phyloP scores from a whole-genome alignment of 2,888 invertebrate species.

The Thecophora atra region DNA sequence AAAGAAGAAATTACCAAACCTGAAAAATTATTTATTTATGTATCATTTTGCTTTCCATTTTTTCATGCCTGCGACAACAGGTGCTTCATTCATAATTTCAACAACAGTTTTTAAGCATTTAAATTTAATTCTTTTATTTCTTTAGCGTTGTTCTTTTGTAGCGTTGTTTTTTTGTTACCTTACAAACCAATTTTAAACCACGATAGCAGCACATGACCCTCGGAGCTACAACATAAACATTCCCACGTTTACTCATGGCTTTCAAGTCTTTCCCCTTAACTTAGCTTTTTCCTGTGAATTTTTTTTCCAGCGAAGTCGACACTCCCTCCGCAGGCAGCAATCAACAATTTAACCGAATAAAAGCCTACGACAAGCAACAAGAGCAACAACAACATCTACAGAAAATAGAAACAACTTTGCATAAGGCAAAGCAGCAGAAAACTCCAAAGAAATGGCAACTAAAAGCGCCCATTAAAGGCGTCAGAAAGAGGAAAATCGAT shows the following conservation, averaged over 20 bases:
- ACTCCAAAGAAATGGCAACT: not conserved
- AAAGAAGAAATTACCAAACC: no score
- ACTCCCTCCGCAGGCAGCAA: slow-evolving; percentile 5
- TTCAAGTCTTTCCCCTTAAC: slow-evolving; percentile 1
- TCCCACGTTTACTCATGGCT: not conserved
- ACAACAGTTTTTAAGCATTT: not conserved
- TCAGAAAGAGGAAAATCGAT: not conserved
- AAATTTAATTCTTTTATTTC: not conserved
- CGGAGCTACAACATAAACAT: not conserved
- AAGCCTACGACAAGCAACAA: not conserved
- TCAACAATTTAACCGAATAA: slow-evolving; percentile 16
- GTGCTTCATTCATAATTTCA: not conserved
- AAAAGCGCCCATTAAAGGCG: slow-evolving; percentile 19
- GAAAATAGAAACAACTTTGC: not conserved
- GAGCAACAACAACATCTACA: slow-evolving; percentile 1
- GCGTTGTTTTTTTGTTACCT: not conserved
- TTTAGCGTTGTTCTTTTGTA: no score
- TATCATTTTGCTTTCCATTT: no score
- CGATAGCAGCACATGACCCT: slow-evolving; percentile 9
- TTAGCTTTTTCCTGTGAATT: not conserved
- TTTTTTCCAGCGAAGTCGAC: not conserved
- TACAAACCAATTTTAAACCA: not conserved
- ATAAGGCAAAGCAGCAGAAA: slow-evolving; percentile 15
- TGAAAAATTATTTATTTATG: no score
- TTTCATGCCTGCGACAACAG: no score